These are phyloP conservation scores for Erannis defoliaria DNA, from an alignment of 2,888 invertebrate species.

Conservation along the genomic window DNA sequence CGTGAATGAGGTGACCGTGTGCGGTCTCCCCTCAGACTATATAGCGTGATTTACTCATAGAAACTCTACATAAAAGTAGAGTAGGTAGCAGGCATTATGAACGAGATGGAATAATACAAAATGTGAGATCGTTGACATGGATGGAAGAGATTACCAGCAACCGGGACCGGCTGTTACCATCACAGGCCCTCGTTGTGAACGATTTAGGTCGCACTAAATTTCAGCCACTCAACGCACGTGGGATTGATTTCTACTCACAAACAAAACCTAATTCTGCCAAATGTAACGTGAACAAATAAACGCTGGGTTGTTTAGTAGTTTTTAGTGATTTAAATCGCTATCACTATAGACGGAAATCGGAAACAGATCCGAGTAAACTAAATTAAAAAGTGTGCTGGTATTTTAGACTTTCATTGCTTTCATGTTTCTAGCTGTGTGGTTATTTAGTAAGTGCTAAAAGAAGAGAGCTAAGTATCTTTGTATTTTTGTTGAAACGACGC, in stretches of 20 bases:
- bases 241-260: constrained; percentile 46
- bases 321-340: constrained; percentile 19
- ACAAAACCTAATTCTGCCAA: constrained; percentile 51
- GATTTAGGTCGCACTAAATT: constrained; percentile 54
- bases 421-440: background rate
- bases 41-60: no score
- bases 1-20: no score
- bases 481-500: background rate
- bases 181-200: constrained; percentile 57
- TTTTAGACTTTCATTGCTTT: background rate
- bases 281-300: constrained; percentile 49
- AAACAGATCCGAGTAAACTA: constrained; percentile 32
- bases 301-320: constrained; percentile 30
- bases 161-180: constrained; percentile 51
- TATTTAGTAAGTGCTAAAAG: background rate
- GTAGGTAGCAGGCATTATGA: background rate
- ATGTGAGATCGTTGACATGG: constrained; percentile 4
- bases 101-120: background rate
- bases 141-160: constrained; percentile 55
- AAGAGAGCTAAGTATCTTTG: background rate
- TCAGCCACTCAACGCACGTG: constrained; percentile 47
- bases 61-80: no score
- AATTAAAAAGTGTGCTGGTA: constrained; percentile 19
- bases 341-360: constrained; percentile 24
- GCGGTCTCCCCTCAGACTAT: no score